Evolutionary conservation across 2,888 invertebrate species (phyloP).

Genomic region (Megaustenia siamemsis): DNA sequence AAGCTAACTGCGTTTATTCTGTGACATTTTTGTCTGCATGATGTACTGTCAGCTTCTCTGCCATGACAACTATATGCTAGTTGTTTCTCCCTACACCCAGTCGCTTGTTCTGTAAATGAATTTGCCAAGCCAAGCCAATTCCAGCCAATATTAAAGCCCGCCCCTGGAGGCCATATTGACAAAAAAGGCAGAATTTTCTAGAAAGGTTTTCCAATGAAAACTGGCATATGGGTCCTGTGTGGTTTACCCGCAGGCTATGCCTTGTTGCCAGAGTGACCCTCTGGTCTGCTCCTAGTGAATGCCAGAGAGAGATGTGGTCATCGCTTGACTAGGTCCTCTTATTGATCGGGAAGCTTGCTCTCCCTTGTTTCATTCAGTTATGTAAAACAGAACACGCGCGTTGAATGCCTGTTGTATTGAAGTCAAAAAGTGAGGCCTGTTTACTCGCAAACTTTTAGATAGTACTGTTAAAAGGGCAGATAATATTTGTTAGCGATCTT

Average conservation of each 20-base stretch:
- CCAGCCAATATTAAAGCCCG: not conserved
- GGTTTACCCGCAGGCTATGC: not conserved
- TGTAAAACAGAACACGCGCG: not conserved
- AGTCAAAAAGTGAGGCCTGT: too few relatives aligned
- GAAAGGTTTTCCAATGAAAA: not conserved
- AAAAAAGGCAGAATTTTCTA: not conserved
- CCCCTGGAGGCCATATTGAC: not conserved
- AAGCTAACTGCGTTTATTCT: too few relatives aligned
- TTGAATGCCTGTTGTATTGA: too few relatives aligned
- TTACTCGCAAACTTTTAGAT: too few relatives aligned
- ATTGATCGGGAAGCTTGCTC: not conserved
- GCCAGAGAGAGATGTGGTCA: not conserved
- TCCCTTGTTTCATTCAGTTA: not conserved
- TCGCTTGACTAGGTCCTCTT: not conserved
- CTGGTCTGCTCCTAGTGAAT: not conserved
- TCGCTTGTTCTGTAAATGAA: not conserved
- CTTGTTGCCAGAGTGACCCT: not conserved
- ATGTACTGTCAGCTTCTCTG: too few relatives aligned
- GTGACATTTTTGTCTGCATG: too few relatives aligned
- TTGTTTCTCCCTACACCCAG: not conserved
- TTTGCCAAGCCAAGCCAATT: slow-evolving; percentile 9
- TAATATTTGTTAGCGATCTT: too few relatives aligned
- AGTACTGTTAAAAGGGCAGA: too few relatives aligned
- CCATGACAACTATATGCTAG: not conserved
- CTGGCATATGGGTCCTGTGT: slow-evolving; percentile 2